phyloP scores from a whole-genome alignment of 2,888 invertebrate species.

The Lepidocyrtinus sp. region DNA sequence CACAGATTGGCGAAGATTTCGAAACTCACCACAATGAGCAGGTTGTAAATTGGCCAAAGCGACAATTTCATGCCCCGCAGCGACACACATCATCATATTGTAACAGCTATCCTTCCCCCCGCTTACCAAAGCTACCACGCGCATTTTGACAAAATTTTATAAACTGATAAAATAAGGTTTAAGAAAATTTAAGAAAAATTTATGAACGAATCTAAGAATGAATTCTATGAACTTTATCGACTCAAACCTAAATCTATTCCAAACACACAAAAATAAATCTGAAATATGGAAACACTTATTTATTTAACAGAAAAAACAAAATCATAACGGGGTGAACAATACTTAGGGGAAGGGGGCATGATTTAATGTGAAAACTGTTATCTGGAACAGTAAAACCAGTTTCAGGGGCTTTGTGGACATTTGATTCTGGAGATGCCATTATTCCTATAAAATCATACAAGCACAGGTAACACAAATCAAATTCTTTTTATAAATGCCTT shows the following conservation, averaged over 20 bases:
- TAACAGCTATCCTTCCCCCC: constrained; percentile 99
- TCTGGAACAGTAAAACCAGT: background rate
- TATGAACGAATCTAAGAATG: background rate
- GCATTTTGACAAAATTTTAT: constrained; percentile 76
- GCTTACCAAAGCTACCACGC: constrained; percentile 90
- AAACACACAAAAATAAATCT: too few relatives aligned
- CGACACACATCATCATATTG: constrained; percentile 97
- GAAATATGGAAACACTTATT: too few relatives aligned
- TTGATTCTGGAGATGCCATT: background rate
- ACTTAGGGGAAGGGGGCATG: background rate
- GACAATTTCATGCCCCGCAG: constrained; percentile 93
- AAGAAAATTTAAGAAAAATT: background rate
- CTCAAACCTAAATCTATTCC: too few relatives aligned
- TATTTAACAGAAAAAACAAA: too few relatives aligned
- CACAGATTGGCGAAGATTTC: background rate
- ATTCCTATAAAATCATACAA: background rate
- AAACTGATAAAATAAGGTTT: background rate
- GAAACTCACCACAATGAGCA: constrained; percentile 80
- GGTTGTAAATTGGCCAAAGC: constrained; percentile 97
- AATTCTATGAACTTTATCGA: constrained; percentile 15
- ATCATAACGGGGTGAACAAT: background rate
- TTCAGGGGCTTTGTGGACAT: background rate
- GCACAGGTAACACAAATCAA: too few relatives aligned
- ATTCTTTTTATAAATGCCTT: too few relatives aligned
- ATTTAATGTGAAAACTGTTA: background rate